Conservation (phyloP, 2,113 vertebrate species). For the Sapajus apella region DNA sequence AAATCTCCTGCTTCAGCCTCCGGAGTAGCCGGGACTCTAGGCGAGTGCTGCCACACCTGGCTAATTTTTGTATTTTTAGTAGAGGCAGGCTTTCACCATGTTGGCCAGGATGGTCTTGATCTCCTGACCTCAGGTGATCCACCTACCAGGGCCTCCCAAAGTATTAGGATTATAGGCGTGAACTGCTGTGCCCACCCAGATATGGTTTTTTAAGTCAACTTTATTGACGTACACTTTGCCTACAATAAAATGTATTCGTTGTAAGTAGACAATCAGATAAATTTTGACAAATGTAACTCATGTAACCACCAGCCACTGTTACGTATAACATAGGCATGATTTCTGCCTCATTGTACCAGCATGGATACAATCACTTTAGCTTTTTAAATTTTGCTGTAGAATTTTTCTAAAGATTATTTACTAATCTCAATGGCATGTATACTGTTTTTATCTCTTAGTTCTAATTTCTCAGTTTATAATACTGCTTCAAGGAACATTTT, state of each 20-base stretch:
- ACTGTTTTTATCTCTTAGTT: background rate
- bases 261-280: background rate
- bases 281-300: background rate
- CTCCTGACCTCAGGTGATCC: no score
- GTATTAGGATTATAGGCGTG: no score
- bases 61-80: no score
- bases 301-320: background rate
- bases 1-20: no score
- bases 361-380: background rate
- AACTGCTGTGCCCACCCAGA: no score
- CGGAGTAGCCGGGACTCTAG: no score
- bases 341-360: background rate
- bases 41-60: rapidly evolving
- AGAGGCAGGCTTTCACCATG: no score
- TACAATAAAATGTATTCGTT: background rate
- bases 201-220: background rate
- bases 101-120: no score
- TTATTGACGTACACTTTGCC: background rate
- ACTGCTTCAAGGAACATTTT: background rate
- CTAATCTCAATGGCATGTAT: background rate
- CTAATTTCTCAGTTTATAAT: background rate
- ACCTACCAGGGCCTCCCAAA: no score
- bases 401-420: background rate
- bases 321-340: background rate
- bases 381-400: background rate